phyloP scores from a whole-genome alignment of 1,140 invertebrate genomes.

The Triops longicaudatus region DNA sequence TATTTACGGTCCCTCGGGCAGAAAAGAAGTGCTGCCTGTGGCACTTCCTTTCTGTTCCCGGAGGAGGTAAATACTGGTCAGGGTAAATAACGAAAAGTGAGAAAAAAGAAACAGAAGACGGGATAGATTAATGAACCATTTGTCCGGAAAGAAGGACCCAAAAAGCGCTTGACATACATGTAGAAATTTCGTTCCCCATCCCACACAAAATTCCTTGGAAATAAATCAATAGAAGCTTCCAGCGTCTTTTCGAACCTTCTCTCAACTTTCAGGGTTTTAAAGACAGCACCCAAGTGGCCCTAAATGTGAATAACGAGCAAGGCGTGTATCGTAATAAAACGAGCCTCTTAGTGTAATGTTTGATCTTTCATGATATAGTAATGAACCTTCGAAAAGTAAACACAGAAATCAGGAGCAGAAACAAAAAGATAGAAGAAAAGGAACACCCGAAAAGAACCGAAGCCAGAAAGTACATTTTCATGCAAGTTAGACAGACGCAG shows the following conservation, averaged over 20 bases:
- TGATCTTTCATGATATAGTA: not conserved
- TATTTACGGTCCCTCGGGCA: not conserved
- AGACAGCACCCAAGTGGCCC: not conserved
- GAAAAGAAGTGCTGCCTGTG: not conserved
- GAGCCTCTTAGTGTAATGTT: not conserved
- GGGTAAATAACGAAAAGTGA: not conserved
- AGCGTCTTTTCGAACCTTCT: not conserved
- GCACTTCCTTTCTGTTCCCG: not conserved
- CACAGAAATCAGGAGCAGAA: not conserved
- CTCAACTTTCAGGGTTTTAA: not conserved
- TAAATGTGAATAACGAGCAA: not conserved
- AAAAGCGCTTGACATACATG: not conserved
- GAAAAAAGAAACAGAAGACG: not conserved
- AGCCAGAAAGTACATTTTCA: not conserved
- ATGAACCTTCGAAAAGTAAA: not conserved
- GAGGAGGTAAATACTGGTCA: not conserved
- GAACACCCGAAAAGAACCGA: not conserved
- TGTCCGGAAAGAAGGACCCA: not conserved
- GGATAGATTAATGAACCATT: not conserved
- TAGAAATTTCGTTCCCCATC: not conserved
- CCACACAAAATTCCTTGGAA: not conserved
- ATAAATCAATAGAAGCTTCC: slow-evolving; percentile 6
- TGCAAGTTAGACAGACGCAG: not conserved
- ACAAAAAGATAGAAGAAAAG: not conserved
- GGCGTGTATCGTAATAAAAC: not conserved